A percentile compares a stretch with the other conserved stretches of the same genome.
phyloP scores from a whole-genome alignment of 1,140 invertebrate species.

The Druon quercuslanigerum region DNA sequence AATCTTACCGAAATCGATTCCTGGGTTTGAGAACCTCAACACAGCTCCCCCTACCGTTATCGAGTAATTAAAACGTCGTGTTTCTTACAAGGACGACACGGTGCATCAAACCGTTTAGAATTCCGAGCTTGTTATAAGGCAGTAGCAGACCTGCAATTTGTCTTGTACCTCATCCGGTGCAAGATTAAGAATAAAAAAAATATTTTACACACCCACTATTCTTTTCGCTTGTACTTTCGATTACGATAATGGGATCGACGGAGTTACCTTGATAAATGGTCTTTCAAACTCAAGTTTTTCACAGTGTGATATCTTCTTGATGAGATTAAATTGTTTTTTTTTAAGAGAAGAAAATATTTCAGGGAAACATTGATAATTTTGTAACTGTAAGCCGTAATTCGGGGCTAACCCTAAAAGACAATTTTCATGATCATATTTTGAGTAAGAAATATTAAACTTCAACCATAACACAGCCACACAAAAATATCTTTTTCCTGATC shows the following conservation, averaged over 20 bases:
- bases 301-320: no score
- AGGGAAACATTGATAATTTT: no score
- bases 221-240: not conserved
- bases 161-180: constrained; percentile 35
- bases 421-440: no score
- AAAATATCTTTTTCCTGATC: no score
- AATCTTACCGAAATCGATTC: constrained; percentile 23
- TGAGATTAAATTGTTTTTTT: no score
- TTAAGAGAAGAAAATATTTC: no score
- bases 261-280: not conserved
- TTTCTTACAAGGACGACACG: constrained; percentile 56
- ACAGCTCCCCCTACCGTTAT: constrained; percentile 49
- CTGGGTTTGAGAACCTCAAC: constrained; percentile 55
- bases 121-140: constrained; percentile 54
- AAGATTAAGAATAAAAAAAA: constrained; percentile 12
- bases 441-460: no score
- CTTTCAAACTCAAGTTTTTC: not conserved
- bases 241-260: not conserved
- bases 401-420: no score
- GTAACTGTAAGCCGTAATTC: no score
- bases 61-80: constrained; percentile 61
- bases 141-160: constrained; percentile 53
- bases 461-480: no score
- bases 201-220: constrained; percentile 19
- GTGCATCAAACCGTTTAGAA: constrained; percentile 60